Conservation (phyloP, 30 jellyfish, hydroid and myxozoan genomes). For the Hydractinia echinata region DNA sequence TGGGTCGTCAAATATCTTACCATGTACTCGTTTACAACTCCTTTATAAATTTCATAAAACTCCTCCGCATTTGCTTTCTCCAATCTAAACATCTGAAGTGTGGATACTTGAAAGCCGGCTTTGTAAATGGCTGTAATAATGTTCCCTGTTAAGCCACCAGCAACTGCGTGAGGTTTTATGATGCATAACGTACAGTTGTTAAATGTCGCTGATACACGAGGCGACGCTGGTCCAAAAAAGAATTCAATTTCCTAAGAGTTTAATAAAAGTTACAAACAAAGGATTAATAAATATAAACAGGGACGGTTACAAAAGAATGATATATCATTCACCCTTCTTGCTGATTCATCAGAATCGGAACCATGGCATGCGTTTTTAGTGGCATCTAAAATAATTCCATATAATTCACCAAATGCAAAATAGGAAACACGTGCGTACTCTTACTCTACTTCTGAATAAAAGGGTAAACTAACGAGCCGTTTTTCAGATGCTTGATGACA, state of each 20-base stretch:
- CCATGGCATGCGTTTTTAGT: constrained; percentile 98
- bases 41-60: constrained; percentile 87
- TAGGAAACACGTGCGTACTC: too few species aligned
- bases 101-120: constrained; percentile 71
- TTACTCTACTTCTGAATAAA: too few species aligned
- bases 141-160: constrained; percentile 71
- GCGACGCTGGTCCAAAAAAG: constrained; percentile 62
- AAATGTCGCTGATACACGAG: constrained; percentile 48
- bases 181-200: constrained; percentile 69
- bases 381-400: constrained; percentile 53
- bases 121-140: constrained; percentile 70
- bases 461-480: too few species aligned
- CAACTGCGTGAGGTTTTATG: constrained; percentile 92
- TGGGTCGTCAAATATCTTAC: constrained; percentile 14
- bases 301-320: background rate
- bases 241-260: constrained; percentile 62
- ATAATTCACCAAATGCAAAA: background rate
- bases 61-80: constrained; percentile 98
- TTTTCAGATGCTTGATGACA: too few species aligned
- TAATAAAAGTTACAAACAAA: background rate
- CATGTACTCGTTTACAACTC: constrained; percentile 91
- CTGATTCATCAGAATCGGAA: constrained; percentile 81
- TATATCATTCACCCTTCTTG: constrained; percentile 53
- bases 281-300: background rate
- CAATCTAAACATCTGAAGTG: constrained; percentile 82